Evolutionary conservation across 2,797 vertebrate genomes (phyloP).

Genomic region (Acanthurus lineatus): DNA sequence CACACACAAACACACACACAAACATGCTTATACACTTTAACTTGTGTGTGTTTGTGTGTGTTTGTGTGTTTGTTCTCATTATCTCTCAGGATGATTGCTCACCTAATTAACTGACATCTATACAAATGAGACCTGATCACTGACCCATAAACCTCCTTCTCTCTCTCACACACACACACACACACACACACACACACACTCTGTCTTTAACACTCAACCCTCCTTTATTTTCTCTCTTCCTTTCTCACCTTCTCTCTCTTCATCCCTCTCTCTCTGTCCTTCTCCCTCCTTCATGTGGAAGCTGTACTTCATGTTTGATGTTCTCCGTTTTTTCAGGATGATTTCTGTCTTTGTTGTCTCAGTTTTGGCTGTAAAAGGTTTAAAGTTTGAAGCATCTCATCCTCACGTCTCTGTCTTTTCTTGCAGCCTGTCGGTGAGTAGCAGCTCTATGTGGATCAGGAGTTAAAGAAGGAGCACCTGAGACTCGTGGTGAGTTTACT

Average conservation of each 20-base stretch:
- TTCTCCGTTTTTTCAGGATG: conserved; percentile 22
- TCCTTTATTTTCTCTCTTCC: background rate
- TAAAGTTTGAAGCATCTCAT: conserved; percentile 4
- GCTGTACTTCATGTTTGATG: background rate
- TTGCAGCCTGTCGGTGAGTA: conserved; percentile 52
- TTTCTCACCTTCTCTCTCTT: background rate
- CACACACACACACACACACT: too few species aligned
- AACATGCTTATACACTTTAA: too few species aligned
- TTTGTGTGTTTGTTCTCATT: conserved; percentile 36
- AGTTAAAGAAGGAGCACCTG: conserved; percentile 58
- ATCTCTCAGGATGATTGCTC: conserved; percentile 29
- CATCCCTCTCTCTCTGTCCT: background rate
- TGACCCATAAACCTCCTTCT: conserved; percentile 21
- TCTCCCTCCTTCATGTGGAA: conserved; percentile 13
- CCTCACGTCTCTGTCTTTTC: conserved; percentile 7
- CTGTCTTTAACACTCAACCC: background rate
- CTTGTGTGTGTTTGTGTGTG: background rate
- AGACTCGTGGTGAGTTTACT: conserved; percentile 67
- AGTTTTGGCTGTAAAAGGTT: conserved; percentile 9
- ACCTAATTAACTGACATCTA: conserved; percentile 50
- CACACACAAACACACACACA: background rate
- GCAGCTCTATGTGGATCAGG: conserved; percentile 57
- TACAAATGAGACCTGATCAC: conserved; percentile 39
- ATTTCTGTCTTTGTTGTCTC: background rate
- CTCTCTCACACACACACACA: too few species aligned